Evolutionary conservation across 2,888 invertebrate genomes (phyloP), one percentile per base, ranked within the genome.

Genomic region (Dromius quadrimaculatus): DNA sequence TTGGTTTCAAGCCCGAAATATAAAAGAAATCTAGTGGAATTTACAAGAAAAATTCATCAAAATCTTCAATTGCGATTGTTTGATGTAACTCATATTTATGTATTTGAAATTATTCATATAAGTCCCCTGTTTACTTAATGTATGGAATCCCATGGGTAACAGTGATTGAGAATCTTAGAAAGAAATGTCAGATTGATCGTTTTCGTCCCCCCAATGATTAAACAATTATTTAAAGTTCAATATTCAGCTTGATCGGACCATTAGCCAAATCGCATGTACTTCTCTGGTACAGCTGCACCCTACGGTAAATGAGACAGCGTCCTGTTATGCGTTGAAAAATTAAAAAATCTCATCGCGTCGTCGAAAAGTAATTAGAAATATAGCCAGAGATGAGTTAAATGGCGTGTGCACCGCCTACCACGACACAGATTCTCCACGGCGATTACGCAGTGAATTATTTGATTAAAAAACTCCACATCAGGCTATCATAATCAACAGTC

Each of bases 321-420:
- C 11, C 15, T 59, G 59, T 28, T 68, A 43, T 59, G 34, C 57
- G 59, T 59, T 68, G 68, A 68, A 68, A 68, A 68, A 68, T 68
- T 68, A 68, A 68, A 68, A 68, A 68, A 68, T 68, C 59, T 68
- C 68, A 59, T 68, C 68, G 68, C 68, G 68, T 68, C 47, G 68
- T 68, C 68, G 68, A 59, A 68, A 68, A 68, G 68, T 68, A 68
- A 68, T 68, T 68, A 68, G 68, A 68, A 68, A 68, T 68, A 68
- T 68, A 68, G 68, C 68, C 41, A 20, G 68, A 68, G 57, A 38
- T 45, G 68, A 59, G 68, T 59, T 68, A 68, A 68, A 68, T 68
- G 68, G 68, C 68, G 68, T 68, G 68, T 68, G 68, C 68, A 68
- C 57, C 68, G 68, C 68, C 68, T 68, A 68, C 68, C 68, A 45